A percentile compares a stretch with the other conserved stretches of the same genome.
Evolutionary conservation across 2,888 invertebrate genomes (phyloP).

Genomic region (Ophioninae sp.): DNA sequence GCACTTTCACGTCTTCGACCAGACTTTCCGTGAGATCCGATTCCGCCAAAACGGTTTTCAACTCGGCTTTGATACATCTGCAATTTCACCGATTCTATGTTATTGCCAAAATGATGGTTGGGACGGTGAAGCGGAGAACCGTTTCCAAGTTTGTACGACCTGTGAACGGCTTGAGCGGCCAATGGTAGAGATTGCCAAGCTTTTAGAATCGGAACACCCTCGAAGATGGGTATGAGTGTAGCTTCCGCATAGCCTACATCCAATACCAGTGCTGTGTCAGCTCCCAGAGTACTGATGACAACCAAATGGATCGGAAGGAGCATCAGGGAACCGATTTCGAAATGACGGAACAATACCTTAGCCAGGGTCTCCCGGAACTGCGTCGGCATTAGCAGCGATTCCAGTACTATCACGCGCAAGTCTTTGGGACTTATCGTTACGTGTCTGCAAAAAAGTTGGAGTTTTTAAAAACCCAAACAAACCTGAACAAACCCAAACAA

Average conservation of each 20-base stretch:
- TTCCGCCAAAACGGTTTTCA: slow-evolving; percentile 67
- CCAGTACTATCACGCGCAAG: slow-evolving; percentile 94
- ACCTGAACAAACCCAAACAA: neutral
- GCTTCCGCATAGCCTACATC: slow-evolving; percentile 95
- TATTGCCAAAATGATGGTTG: neutral
- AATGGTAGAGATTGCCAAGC: slow-evolving; percentile 92
- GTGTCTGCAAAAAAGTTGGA: slow-evolving; percentile 83
- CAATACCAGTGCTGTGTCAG: slow-evolving; percentile 91
- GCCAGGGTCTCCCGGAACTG: slow-evolving; percentile 93
- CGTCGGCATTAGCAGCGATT: slow-evolving; percentile 92
- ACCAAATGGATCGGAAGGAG: slow-evolving; percentile 94
- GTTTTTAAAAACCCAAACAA: neutral
- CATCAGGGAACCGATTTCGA: slow-evolving; percentile 89
- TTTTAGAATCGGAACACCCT: slow-evolving; percentile 92
- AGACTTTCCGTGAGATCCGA: slow-evolving; percentile 77
- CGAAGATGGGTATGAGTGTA: slow-evolving; percentile 90
- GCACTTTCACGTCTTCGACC: slow-evolving; percentile 86
- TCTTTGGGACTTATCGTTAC: slow-evolving; percentile 96
- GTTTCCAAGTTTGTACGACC: slow-evolving; percentile 62
- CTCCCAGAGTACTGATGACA: slow-evolving; percentile 91
- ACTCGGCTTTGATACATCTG: slow-evolving; percentile 70
- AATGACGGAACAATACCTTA: slow-evolving; percentile 95
- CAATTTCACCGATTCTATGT: slow-evolving; percentile 4
- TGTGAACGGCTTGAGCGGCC: slow-evolving; percentile 88
- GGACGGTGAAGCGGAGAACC: neutral